phyloP scores from a whole-genome alignment of 2,113 vertebrate species.

The Centropus unirufus region DNA sequence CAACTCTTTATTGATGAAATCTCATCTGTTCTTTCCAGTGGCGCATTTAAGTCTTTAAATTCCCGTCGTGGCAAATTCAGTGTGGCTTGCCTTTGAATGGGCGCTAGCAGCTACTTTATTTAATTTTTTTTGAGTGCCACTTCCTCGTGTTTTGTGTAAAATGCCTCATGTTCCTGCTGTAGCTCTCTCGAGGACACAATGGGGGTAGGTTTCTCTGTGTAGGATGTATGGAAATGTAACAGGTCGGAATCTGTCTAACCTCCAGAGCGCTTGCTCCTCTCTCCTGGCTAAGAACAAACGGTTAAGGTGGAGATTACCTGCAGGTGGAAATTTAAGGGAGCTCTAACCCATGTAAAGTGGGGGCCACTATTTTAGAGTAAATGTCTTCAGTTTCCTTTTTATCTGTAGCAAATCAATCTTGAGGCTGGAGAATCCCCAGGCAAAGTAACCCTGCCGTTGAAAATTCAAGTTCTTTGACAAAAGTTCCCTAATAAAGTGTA shows the following conservation, averaged over 20 bases:
- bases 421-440: neutral
- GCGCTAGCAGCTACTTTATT: neutral
- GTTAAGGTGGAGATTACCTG: neutral
- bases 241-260: neutral
- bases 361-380: neutral
- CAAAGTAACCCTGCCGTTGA: neutral
- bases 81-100: neutral
- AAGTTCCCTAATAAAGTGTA: neutral
- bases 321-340: neutral
- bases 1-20: neutral
- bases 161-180: fast-evolving
- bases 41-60: neutral
- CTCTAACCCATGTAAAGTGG: neutral
- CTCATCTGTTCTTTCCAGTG: neutral
- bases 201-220: neutral
- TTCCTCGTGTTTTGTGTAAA: neutral
- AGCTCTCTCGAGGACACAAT: neutral
- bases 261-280: neutral
- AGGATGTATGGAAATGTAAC: neutral
- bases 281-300: neutral
- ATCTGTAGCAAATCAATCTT: neutral
- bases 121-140: too few relatives aligned
- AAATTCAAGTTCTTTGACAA: neutral
- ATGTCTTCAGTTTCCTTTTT: neutral
- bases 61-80: neutral